Base-by-base conservation (phyloP, 2,888 invertebrate species). In the Protula sp. region DNA sequence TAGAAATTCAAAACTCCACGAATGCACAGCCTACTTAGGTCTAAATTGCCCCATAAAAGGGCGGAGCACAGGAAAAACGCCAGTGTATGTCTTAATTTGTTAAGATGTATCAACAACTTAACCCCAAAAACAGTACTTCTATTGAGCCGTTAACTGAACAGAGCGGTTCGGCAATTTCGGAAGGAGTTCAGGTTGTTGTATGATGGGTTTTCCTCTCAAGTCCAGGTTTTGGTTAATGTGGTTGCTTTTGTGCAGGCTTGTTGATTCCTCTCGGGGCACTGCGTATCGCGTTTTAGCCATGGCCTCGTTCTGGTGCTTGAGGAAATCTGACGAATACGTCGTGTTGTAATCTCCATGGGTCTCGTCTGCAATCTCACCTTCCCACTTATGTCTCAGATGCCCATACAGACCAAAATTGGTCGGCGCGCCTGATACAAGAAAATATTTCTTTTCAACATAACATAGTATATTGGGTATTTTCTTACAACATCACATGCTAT, bases 391-490 rank as follows among this genome's bases (percentile, higher is more conserved):
- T 58, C 69, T 67, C 57, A 69, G 63, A n/a, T 65, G 64, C 27
- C 70, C 66, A 1, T 60, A 60, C 54, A 74, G 64, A 5, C 77
- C 77, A 68, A 71, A 78, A 62, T 75, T 78, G 4, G 78, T 78
- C 2, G 78, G 70, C 29, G 60, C 63, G 52, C 73, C 78, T 78
- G 68, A 28, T 66, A 64, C 51, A 4, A 52, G 51, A 38, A 4
- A 50, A 58, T 28, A 54, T n/a, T n/a, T n/a, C n/a, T n/a, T n/a
- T n/a, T n/a, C n/a, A n/a, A n/a, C n/a, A n/a, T n/a, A n/a, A n/a
- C n/a, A n/a, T n/a, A n/a, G n/a, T n/a, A n/a, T n/a, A n/a, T n/a
- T n/a, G n/a, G n/a, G n/a, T n/a, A n/a, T n/a, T n/a, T n/a, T n/a
- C n/a, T n/a, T n/a, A n/a, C n/a, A n/a, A n/a, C n/a, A n/a, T n/a